Evolutionary conservation across 1,140 invertebrate species (phyloP).

Genomic region (Littorina saxatilis): DNA sequence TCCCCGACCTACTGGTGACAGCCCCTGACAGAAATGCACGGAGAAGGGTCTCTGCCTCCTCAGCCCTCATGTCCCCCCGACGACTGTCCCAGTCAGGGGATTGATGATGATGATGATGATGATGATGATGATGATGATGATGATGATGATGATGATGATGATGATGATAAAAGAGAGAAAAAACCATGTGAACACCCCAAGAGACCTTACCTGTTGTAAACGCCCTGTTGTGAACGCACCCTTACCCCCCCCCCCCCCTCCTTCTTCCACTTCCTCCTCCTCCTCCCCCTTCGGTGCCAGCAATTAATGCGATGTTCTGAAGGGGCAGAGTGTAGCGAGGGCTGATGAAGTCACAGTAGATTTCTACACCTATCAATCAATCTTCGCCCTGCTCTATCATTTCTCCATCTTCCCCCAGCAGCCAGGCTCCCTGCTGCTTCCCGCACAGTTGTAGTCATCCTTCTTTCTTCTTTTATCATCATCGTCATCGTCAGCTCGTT

Average conservation of each 20-base stretch:
- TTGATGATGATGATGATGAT: too few relatives aligned
- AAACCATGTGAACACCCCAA: not conserved
- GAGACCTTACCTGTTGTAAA: too few relatives aligned
- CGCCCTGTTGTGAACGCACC: too few relatives aligned
- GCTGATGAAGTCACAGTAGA: slow-evolving; percentile 23
- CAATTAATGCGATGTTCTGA: slow-evolving; percentile 28
- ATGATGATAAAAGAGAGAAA: not conserved
- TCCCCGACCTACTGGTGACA: too few relatives aligned
- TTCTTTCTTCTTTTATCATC: slow-evolving; percentile 3
- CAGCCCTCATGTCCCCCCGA: too few relatives aligned
- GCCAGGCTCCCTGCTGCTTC: not conserved
- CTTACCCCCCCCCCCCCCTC: not conserved
- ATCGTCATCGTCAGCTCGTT: not conserved
- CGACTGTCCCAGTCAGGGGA: too few relatives aligned
- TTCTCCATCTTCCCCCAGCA: slow-evolving; percentile 10
- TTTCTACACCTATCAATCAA: slow-evolving; percentile 13
- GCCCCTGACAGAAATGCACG: too few relatives aligned
- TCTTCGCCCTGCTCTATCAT: slow-evolving; percentile 17
- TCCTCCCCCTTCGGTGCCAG: not conserved
- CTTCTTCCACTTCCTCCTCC: not conserved
- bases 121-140: too few relatives aligned
- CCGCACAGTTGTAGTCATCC: too few relatives aligned
- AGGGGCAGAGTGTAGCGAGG: not conserved
- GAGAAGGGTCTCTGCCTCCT: too few relatives aligned
- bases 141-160: too few relatives aligned